These are phyloP conservation scores for Eidolon dupreanum DNA, from an alignment of 2,797 vertebrate species.

Conservation along the genomic window DNA sequence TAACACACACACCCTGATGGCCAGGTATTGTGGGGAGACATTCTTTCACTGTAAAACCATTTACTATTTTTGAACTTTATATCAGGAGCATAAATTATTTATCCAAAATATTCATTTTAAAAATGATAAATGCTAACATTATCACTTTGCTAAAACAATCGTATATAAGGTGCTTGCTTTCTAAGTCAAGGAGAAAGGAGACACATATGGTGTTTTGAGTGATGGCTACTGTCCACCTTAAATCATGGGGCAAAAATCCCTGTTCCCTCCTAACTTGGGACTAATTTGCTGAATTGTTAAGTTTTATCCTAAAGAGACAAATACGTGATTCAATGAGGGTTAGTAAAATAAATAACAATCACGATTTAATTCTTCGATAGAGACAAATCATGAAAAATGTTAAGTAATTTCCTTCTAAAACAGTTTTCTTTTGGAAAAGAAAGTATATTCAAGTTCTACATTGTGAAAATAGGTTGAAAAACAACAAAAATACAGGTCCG, in stretches of 20 bases:
- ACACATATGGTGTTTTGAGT: rapidly evolving
- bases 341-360: background rate
- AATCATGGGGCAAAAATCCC: background rate
- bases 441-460: background rate
- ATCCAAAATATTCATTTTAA: background rate
- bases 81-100: background rate
- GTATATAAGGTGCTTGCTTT: background rate
- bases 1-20: background rate
- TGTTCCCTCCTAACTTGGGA: background rate
- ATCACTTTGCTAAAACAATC: background rate
- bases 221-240: background rate
- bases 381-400: background rate
- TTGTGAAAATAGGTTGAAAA: background rate
- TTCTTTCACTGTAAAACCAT: background rate
- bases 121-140: background rate
- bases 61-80: background rate
- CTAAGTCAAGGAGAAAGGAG: background rate
- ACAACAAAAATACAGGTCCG: too few species aligned
- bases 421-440: background rate
- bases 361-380: background rate
- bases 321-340: background rate
- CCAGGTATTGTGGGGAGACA: too few species aligned
- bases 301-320: background rate
- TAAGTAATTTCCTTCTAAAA: background rate
- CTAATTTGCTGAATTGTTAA: background rate